Conservation (phyloP, 2,888 invertebrate genomes). For the Heliconius ethilla region DNA sequence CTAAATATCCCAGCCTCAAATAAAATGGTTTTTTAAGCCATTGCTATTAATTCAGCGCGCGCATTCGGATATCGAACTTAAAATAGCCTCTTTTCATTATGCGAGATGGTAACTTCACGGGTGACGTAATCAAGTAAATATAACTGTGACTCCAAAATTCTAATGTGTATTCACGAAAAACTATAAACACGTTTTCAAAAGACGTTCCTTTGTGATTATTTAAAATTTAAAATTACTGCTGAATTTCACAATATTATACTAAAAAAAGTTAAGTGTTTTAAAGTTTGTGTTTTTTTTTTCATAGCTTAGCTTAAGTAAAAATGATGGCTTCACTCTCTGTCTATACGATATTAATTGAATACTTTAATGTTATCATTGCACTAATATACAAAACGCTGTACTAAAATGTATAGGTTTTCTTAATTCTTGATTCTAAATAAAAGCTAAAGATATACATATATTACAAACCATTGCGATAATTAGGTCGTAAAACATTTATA, state of each 20-base stretch:
- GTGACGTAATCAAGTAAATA: slow-evolving; percentile 44
- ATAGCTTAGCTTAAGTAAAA: too few relatives aligned
- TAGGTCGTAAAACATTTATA: neutral
- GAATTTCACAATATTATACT: too few relatives aligned
- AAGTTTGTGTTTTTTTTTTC: too few relatives aligned
- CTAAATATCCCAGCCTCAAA: neutral
- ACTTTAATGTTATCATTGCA: neutral
- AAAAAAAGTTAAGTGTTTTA: too few relatives aligned
- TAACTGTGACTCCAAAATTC: slow-evolving; percentile 37
- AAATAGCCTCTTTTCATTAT: slow-evolving; percentile 26
- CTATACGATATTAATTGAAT: neutral
- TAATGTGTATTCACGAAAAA: slow-evolving; percentile 33
- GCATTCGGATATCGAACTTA: slow-evolving; percentile 15
- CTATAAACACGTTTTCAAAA: neutral
- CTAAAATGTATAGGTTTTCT: neutral
- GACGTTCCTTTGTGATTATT: neutral
- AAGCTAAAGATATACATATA: neutral
- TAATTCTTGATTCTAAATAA: too few relatives aligned
- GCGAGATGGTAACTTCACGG: slow-evolving; percentile 30
- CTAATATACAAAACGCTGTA: too few relatives aligned
- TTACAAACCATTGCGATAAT: neutral
- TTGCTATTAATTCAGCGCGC: neutral
- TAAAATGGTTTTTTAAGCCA: neutral
- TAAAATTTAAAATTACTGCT: neutral
- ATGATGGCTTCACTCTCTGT: too few relatives aligned